Base-by-base conservation (phyloP, 2,797 vertebrate species). In the Podarcis siculus region DNA sequence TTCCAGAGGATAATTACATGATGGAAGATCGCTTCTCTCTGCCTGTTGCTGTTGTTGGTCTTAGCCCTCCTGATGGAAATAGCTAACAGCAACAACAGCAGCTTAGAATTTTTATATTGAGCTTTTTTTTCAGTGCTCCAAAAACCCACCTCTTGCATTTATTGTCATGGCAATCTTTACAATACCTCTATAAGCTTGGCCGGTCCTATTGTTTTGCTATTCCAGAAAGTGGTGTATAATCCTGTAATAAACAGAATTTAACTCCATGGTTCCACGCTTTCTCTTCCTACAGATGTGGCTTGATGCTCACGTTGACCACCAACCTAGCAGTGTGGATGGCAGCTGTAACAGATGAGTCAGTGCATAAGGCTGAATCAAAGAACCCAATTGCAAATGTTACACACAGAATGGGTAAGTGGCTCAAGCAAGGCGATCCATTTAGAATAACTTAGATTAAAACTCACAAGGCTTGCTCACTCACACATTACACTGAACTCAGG, bases 291-390 rank as follows among this genome's bases (percentile, higher is more conserved):
- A 99, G 98, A 89, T 99, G 98, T 75, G 98, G 98, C 1, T 96
- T 99, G 83, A 98, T 99, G 98, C 95, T 99, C 72, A 98, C 97
- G 0, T 96, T 99, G 83, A 97, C 97, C 39, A 98, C 98, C 66
- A 99, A 99, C 94, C 92, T 99, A 81, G 97, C 98, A 0, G 94
- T 98, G 90, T 99, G 98, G 98, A 98, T 99, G 97, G 97, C 97
- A 0, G 97, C 97, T 0, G 98, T 99, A 81, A 98, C 98, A 0
- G 98, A 99, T 0, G 98, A 99, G 90, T 98, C 98, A 0, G 85
- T 98, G 76, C 98, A 99, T 94, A 98, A 98, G 91, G 97, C 97
- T 0, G 95, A 96, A 5, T 91, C 95, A 2, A 96, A 96, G 86
- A 2, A 95, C 86, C 93, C 94, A 92, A 92, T 92, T 0, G 1